These are phyloP conservation scores for Phragmatobia fuliginosa DNA, from an alignment of 2,888 invertebrate species.

Conservation along the genomic window DNA sequence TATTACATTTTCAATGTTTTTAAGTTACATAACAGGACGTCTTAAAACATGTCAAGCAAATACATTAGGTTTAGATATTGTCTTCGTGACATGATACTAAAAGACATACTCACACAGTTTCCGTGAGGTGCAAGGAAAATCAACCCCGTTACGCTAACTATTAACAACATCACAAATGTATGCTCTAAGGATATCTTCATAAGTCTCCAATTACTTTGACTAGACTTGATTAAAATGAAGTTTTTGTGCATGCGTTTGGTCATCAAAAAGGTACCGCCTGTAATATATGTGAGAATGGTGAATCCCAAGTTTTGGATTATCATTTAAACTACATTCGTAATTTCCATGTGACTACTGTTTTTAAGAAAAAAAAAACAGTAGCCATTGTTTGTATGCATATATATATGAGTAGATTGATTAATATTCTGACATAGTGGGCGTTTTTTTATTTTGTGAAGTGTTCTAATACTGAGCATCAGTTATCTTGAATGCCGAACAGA, in stretches of 20 bases:
- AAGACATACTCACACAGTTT: conserved; percentile 20
- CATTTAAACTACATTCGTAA: conserved; percentile 63
- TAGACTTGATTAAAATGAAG: conserved; percentile 16
- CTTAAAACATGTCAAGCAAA: not conserved
- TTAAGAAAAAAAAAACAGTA: conserved; percentile 57
- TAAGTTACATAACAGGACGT: not conserved
- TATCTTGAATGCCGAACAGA: not conserved
- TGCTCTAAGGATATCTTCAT: conserved; percentile 9
- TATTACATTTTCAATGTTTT: not conserved
- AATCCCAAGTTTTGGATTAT: conserved; percentile 59
- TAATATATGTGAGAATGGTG: conserved; percentile 70
- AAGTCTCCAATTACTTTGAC: conserved; percentile 23
- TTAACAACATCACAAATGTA: conserved; percentile 15
- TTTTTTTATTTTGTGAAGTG: conserved; percentile 14
- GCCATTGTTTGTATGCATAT: conserved; percentile 56
- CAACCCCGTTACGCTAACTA: conserved; percentile 27
- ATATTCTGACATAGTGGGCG: conserved; percentile 43
- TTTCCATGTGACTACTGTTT: conserved; percentile 68
- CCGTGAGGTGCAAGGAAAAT: conserved; percentile 46
- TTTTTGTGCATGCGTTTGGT: conserved; percentile 34
- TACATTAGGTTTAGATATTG: not conserved
- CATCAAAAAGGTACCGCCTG: conserved; percentile 60
- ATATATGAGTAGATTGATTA: conserved; percentile 52
- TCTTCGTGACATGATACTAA: conserved; percentile 11
- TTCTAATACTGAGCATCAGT: not conserved